Evolutionary conservation across 30 jellyfish, hydroid and myxozoan species (phyloP).

Genomic region (Sanderia malayensis): DNA sequence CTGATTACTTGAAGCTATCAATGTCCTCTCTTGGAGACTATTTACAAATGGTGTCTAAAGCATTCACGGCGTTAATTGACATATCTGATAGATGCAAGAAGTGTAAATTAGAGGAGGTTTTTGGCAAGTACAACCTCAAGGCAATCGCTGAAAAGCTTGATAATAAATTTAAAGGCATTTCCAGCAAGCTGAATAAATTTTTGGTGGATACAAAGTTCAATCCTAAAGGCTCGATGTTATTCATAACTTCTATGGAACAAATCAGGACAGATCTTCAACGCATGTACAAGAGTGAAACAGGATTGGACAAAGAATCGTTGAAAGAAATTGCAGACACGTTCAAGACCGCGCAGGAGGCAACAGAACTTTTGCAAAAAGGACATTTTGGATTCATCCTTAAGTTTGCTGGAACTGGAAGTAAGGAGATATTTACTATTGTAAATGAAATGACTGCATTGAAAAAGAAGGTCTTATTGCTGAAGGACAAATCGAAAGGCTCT

Average conservation of each 20-base stretch:
- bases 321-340: slow-evolving; percentile 39
- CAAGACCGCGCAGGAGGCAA: slow-evolving; percentile 39
- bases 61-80: slow-evolving; percentile 50
- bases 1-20: slow-evolving; percentile 28
- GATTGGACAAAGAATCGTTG: slow-evolving; percentile 23
- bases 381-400: neutral
- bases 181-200: slow-evolving; percentile 27
- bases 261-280: slow-evolving; percentile 69
- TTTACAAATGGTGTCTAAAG: slow-evolving; percentile 34
- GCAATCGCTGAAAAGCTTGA: slow-evolving; percentile 60
- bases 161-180: slow-evolving; percentile 49
- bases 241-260: slow-evolving; percentile 65
- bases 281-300: slow-evolving; percentile 58
- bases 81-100: slow-evolving; percentile 50
- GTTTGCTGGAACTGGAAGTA: slow-evolving; percentile 49
- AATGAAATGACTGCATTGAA: slow-evolving; percentile 22
- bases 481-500: slow-evolving; percentile 48
- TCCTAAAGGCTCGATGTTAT: slow-evolving; percentile 48
- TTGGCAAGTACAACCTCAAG: slow-evolving; percentile 56
- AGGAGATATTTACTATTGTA: slow-evolving; percentile 13
- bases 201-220: slow-evolving; percentile 6
- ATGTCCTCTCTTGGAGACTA: slow-evolving; percentile 45
- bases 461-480: slow-evolving; percentile 12
- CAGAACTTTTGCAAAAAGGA: slow-evolving; percentile 29
- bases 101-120: slow-evolving; percentile 78